phyloP scores from a whole-genome alignment of 2,797 vertebrate genomes.

The Bovichtus variegatus region DNA sequence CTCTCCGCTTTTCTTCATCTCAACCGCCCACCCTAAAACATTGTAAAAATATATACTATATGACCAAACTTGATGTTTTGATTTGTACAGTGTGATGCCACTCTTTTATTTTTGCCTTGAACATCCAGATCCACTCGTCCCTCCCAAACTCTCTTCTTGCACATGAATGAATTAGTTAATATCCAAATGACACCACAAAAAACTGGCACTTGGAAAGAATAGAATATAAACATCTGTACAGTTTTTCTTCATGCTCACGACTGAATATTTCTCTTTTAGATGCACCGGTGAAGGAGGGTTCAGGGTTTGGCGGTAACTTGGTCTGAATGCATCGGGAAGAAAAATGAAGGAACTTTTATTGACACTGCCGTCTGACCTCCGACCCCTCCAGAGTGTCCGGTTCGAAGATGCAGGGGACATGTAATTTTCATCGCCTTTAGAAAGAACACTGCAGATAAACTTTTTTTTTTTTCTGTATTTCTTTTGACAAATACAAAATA shows the following conservation, averaged over 20 bases:
- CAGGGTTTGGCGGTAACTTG: conserved; percentile 31
- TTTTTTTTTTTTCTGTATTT: conserved; percentile 42
- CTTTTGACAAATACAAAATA: conserved; percentile 82
- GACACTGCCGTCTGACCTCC: conserved; percentile 46
- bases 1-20: conserved; percentile 56
- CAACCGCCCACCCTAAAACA: conserved; percentile 48
- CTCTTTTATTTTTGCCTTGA: conserved; percentile 45
- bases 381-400: conserved; percentile 25
- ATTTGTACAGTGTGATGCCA: conserved; percentile 75
- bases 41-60: conserved; percentile 82
- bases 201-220: conserved; percentile 84
- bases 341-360: conserved; percentile 52
- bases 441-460: conserved; percentile 73
- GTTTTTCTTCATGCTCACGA: conserved; percentile 82
- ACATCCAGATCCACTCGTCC: conserved; percentile 34
- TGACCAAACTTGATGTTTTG: conserved; percentile 65
- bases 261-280: conserved; percentile 74
- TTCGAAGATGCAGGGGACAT: conserved; percentile 19
- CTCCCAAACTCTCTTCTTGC: conserved; percentile 48
- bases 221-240: conserved; percentile 85
- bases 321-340: conserved; percentile 48
- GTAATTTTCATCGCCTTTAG: conserved; percentile 41
- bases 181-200: conserved; percentile 80
- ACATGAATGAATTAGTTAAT: conserved; percentile 73
- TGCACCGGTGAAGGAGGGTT: conserved; percentile 64